Base-by-base conservation (phyloP, 23 tunicate genomes). In the Diplosoma virens region DNA sequence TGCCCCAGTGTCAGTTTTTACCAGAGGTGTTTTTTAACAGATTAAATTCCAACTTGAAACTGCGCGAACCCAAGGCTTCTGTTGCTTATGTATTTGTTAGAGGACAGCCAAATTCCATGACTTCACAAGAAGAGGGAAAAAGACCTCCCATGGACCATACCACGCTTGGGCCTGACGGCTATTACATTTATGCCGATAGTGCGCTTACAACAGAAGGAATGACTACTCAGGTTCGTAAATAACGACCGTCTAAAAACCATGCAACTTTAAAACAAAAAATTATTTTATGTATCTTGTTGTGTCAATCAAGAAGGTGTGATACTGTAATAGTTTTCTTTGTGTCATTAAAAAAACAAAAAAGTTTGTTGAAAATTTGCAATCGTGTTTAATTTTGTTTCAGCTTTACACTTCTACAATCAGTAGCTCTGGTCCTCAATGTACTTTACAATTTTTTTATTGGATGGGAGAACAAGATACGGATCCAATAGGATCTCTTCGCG, bases 371-470 rank as follows among this genome's bases (percentile, higher is more conserved):
- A n/a, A n/a, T n/a, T n/a, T n/a, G n/a, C n/a, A n/a, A n/a, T n/a
- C n/a, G n/a, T 9, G 16, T 45, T 45, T 16, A 56, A 11, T 56
- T 56, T 18, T 56, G 31, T 54, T 30, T 9, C 59, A 89, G 91
- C 29, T 92, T 1, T 50, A 3, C n/a, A 67, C 93, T 17, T 6
- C 79, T 33, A 76, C 25, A 58, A 85, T 92, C 34, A n/a, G 93
- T 14, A 36, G 58, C n/a, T 46, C 87, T 26, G 97, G 97, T 1
- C 92, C 97, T 0, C 87, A 92, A 52, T 92, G 97, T 64, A 53
- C 77, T 11, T 45, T 92, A 53, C 80, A 80, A 55, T 92, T 92
- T 46, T 85, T 63, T 53, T 80, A 79, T 58, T 92, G 97, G 97
- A 92, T 92, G 97, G 89, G 93, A 52, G 79, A 73, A 18, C 25